Evolutionary conservation across 2,888 invertebrate species (phyloP).

Genomic region (Junonia oenone): DNA sequence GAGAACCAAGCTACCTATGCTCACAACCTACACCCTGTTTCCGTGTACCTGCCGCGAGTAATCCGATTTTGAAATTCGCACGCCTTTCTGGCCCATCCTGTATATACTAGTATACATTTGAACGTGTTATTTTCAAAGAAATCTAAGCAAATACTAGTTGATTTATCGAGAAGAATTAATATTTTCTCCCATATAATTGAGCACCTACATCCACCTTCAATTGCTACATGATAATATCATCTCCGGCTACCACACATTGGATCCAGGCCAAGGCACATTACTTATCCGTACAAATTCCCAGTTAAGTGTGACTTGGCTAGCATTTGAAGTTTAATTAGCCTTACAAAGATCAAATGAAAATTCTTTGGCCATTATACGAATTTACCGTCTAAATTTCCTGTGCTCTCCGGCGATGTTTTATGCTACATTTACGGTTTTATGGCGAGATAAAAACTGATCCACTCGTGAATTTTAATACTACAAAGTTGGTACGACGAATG

Average conservation of each 20-base stretch:
- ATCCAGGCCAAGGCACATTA: constrained; percentile 13
- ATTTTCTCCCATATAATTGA: constrained; percentile 7
- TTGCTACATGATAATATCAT: constrained; percentile 13
- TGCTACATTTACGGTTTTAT: not conserved
- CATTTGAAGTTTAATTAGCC: constrained; percentile 18
- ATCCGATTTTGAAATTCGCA: too few species aligned
- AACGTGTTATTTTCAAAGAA: too few species aligned
- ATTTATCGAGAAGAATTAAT: not conserved
- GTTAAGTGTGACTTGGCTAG: constrained; percentile 17
- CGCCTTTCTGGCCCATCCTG: too few species aligned
- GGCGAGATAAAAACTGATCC: not conserved
- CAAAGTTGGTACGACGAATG: not conserved
- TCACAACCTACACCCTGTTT: too few species aligned
- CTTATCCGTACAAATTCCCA: constrained; percentile 20
- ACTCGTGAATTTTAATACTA: not conserved
- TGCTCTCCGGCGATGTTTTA: not conserved
- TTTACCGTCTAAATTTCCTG: not conserved
- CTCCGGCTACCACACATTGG: constrained; percentile 9
- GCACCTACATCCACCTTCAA: constrained; percentile 12
- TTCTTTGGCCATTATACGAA: not conserved
- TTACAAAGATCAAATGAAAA: constrained; percentile 11
- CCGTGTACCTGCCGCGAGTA: too few species aligned
- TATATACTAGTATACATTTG: too few species aligned
- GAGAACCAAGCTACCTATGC: too few species aligned
- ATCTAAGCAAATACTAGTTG: too few species aligned